Percentiles rank a stretch among this genome's conserved stretches.
Conservation (phyloP, 2,113 vertebrate species). For the Sus scrofa region DNA sequence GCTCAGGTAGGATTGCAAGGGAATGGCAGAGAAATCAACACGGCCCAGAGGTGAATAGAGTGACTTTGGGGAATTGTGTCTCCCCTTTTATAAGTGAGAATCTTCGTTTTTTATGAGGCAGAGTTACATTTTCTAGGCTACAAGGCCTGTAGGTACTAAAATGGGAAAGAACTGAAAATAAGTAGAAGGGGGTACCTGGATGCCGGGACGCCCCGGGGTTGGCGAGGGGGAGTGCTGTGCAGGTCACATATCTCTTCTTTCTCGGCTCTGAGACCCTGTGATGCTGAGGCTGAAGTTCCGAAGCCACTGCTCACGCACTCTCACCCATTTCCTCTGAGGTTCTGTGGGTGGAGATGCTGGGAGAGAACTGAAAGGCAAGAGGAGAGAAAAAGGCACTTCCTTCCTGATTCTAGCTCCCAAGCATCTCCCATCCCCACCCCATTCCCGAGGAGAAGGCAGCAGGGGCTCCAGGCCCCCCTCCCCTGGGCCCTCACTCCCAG, state of each 20-base stretch:
- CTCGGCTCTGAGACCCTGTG: not conserved
- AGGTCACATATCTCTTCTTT: no score
- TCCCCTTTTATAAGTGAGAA: not conserved
- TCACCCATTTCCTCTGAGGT: not conserved
- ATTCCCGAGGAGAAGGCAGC: no score
- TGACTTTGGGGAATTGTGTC: not conserved
- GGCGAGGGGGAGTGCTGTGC: no score
- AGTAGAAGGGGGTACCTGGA: rapidly evolving
- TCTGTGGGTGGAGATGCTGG: rapidly evolving
- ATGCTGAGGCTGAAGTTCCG: not conserved
- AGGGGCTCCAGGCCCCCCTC: no score
- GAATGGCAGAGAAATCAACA: not conserved
- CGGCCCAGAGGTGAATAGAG: rapidly evolving
- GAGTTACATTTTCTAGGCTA: not conserved
- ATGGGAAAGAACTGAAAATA: not conserved
- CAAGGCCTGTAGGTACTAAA: not conserved
- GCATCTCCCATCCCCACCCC: no score
- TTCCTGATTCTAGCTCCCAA: not conserved
- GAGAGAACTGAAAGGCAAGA: not conserved
- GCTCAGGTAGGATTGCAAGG: no score
- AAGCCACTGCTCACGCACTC: not conserved
- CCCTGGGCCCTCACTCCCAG: no score
- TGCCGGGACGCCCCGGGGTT: not conserved
- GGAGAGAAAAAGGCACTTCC: not conserved
- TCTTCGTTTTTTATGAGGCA: not conserved